A percentile compares a stretch with the other conserved stretches of the same genome.
Evolutionary conservation across 35 echinoderm and acorn worm genomes (phyloP).

Genomic region (Diadema setosum): DNA sequence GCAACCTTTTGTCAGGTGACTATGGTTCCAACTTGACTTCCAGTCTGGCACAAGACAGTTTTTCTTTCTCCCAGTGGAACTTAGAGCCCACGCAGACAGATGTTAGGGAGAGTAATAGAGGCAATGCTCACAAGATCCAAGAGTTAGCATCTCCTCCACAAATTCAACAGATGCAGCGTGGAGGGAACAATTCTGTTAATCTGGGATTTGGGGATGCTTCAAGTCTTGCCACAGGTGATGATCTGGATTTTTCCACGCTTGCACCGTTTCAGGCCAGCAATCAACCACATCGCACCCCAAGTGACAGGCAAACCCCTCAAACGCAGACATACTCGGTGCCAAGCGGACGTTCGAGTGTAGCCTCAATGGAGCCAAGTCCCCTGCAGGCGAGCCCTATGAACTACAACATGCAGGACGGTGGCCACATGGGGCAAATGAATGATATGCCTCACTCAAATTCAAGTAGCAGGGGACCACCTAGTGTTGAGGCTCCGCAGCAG

Average conservation of each 20-base stretch:
- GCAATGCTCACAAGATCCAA: neutral
- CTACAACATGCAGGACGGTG: neutral
- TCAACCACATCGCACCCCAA: neutral
- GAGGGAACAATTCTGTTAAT: neutral
- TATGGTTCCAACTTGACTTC: neutral
- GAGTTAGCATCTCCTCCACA: neutral
- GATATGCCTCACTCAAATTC: conserved; percentile 17
- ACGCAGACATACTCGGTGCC: conserved; percentile 2
- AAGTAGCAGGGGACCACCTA: conserved; percentile 13
- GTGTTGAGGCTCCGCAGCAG: neutral
- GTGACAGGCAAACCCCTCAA: neutral
- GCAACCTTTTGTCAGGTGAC: neutral
- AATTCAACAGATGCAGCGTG: neutral
- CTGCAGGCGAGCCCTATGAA: conserved; percentile 5
- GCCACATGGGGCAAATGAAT: conserved; percentile 8
- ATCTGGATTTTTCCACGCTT: neutral
- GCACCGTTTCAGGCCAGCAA: neutral
- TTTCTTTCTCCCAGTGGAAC: neutral
- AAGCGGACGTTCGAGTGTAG: neutral
- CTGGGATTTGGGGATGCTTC: neutral
- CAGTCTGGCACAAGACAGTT: neutral
- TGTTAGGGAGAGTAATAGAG: neutral
- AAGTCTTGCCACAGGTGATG: neutral
- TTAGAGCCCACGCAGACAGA: neutral
- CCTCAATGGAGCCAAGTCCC: conserved; percentile 1